Percentiles rank a stretch among this genome's conserved stretches.
These are phyloP conservation scores for Odontamblyopus rebecca DNA, from an alignment of 2,797 vertebrate species.

Conservation along the genomic window DNA sequence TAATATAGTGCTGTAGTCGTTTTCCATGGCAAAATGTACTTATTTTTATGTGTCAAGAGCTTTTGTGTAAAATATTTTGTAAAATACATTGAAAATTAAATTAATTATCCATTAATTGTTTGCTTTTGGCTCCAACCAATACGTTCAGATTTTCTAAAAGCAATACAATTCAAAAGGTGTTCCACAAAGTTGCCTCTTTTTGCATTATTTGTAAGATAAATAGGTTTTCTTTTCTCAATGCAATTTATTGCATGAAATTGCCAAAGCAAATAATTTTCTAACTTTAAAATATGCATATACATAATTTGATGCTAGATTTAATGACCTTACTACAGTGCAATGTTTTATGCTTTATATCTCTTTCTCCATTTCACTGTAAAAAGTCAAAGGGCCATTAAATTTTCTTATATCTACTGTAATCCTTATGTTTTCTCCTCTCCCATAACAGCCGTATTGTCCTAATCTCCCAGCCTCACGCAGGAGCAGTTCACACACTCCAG, in stretches of 20 bases:
- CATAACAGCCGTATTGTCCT: conserved; percentile 33
- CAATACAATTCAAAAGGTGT: too few relatives aligned
- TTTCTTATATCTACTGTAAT: conserved; percentile 51
- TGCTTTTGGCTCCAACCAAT: too few relatives aligned
- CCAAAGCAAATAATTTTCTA: neutral
- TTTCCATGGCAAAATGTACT: neutral
- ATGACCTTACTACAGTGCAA: neutral
- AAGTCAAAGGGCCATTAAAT: conserved; percentile 20
- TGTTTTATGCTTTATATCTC: too few relatives aligned
- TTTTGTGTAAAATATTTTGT: neutral
- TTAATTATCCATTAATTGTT: too few relatives aligned
- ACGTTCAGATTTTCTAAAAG: too few relatives aligned
- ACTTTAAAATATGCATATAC: neutral
- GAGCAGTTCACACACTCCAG: conserved; percentile 33
- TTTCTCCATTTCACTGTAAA: conserved; percentile 15
- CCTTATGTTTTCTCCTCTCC: conserved; percentile 40
- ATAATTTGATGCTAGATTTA: neutral
- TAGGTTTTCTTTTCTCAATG: too few relatives aligned
- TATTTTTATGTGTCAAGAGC: neutral
- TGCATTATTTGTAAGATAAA: too few relatives aligned
- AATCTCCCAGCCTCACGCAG: conserved; percentile 44
- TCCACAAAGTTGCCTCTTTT: too few relatives aligned
- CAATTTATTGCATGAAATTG: neutral
- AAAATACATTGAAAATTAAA: neutral
- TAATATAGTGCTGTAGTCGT: neutral